Evolutionary conservation across 2,888 invertebrate species (phyloP).

Genomic region (Trissoscelio sp.): DNA sequence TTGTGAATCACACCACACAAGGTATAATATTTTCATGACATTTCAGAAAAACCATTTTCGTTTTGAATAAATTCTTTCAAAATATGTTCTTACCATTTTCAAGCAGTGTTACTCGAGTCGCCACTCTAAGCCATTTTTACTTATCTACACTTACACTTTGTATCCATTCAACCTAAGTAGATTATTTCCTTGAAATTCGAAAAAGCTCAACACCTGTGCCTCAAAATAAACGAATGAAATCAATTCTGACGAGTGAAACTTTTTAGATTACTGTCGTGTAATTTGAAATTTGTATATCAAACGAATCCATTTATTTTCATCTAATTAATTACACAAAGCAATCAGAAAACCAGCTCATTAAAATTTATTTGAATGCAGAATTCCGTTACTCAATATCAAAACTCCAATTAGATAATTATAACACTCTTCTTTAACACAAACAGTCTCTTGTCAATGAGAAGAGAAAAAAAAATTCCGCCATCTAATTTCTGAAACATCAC

Average conservation of each 20-base stretch:
- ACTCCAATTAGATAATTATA: constrained; percentile 28
- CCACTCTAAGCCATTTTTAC: constrained; percentile 19
- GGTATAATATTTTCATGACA: no score
- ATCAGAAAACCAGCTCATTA: not conserved
- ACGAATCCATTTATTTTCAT: not conserved
- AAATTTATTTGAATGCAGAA: not conserved
- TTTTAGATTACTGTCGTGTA: no score
- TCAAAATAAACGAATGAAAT: not conserved
- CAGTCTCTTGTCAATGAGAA: constrained; percentile 12
- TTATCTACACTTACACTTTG: constrained; percentile 21
- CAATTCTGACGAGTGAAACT: no score
- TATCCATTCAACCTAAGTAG: constrained; percentile 23
- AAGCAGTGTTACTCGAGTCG: not conserved
- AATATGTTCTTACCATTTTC: constrained; percentile 7
- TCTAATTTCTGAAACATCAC: constrained; percentile 36
- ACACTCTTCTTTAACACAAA: not conserved
- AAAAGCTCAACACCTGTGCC: not conserved
- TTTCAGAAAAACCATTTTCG: not conserved
- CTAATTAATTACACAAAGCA: not conserved
- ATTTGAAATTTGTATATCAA: no score
- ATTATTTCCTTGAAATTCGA: not conserved
- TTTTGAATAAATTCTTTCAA: not conserved
- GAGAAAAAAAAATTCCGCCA: constrained; percentile 14
- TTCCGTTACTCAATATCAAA: not conserved
- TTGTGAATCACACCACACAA: not conserved